Conservation (phyloP, 2,888 invertebrate genomes). For the Teleogryllus oceanicus region DNA sequence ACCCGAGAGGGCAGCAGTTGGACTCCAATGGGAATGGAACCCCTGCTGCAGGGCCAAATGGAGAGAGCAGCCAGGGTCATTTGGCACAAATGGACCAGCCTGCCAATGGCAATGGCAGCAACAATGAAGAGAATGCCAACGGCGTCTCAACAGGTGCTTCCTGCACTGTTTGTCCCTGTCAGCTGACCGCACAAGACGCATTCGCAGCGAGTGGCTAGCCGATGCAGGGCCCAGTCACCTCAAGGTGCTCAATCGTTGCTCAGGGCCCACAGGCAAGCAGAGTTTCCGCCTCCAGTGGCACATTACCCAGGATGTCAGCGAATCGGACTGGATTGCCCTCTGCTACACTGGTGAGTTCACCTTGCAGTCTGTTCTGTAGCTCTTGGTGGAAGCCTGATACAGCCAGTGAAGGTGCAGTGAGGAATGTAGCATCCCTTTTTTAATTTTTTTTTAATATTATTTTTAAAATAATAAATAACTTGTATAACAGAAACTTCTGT, state of each 20-base stretch:
- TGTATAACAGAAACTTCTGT: neutral
- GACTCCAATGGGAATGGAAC: neutral
- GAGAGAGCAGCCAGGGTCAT: neutral
- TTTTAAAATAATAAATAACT: neutral
- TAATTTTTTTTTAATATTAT: too few relatives aligned
- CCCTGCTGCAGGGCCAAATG: neutral
- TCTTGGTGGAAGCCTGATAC: too few relatives aligned
- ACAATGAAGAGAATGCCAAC: neutral
- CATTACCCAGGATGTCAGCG: slow-evolving; percentile 33
- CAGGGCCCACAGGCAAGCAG: slow-evolving; percentile 26
- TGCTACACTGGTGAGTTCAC: slow-evolving; percentile 33
- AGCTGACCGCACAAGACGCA: slow-evolving; percentile 19
- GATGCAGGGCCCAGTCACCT: slow-evolving; percentile 26
- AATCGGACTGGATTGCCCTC: slow-evolving; percentile 35
- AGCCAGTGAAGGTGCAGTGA: too few relatives aligned
- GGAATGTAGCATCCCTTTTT: too few relatives aligned
- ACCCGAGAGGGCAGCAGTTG: neutral
- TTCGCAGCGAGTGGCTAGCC: slow-evolving; percentile 19
- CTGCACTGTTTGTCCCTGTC: neutral
- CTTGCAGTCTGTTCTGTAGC: too few relatives aligned
- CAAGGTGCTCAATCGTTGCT: slow-evolving; percentile 29
- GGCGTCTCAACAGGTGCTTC: neutral
- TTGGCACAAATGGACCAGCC: neutral
- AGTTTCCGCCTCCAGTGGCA: slow-evolving; percentile 35
- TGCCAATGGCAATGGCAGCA: neutral